Evolutionary conservation across 2,797 vertebrate species (phyloP).

Genomic region (Takifugu ocellatus): DNA sequence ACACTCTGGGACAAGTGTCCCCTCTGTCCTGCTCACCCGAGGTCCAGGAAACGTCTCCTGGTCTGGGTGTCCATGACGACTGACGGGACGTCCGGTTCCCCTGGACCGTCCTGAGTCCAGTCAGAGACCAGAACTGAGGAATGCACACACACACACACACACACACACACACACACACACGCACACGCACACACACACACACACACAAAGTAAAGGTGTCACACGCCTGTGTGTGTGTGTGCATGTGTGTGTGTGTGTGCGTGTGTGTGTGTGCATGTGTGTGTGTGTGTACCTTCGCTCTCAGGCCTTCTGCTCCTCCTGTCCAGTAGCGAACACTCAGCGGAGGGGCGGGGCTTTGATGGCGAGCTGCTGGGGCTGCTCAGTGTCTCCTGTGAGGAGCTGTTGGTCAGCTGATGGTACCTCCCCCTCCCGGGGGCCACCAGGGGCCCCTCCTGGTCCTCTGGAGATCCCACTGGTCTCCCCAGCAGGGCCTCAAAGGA

Average conservation of each 20-base stretch:
- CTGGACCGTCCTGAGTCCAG: background rate
- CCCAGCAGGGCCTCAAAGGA: background rate
- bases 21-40: background rate
- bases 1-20: background rate
- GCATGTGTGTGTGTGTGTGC: background rate
- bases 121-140: background rate
- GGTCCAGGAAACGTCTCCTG: background rate
- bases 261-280: background rate
- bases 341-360: background rate
- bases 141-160: conserved; percentile 2
- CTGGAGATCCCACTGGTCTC: background rate
- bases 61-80: background rate
- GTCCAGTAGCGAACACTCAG: background rate
- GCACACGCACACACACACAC: background rate
- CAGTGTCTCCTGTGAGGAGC: too few species aligned
- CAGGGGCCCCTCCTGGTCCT: background rate
- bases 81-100: background rate
- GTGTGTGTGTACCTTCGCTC: background rate
- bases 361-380: background rate
- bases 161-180: background rate
- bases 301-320: background rate
- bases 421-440: background rate
- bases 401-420: conserved; percentile 1
- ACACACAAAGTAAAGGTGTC: background rate
- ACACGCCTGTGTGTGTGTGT: background rate